A percentile compares a stretch with the other conserved stretches of the same genome.
Evolutionary conservation across 2,113 vertebrate genomes (phyloP).

Genomic region (Todiramphus saurophagus): DNA sequence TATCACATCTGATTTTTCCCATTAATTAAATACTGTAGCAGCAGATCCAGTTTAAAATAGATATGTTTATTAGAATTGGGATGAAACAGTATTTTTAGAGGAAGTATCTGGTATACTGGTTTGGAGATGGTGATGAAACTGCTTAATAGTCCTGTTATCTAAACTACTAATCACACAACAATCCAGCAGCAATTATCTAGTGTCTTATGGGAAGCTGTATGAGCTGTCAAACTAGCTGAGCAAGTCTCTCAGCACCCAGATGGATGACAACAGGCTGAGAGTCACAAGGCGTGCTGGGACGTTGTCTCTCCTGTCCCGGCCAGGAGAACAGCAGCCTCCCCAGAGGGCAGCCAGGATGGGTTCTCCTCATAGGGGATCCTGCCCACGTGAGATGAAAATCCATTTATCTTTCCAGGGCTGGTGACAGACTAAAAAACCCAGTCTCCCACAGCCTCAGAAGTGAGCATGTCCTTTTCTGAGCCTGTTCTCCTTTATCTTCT

Average conservation of each 20-base stretch:
- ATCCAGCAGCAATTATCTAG: slow-evolving; percentile 47
- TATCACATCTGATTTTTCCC: neutral
- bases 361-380: neutral
- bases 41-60: neutral
- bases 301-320: neutral
- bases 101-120: slow-evolving; percentile 32
- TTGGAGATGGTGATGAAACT: slow-evolving; percentile 28
- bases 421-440: neutral
- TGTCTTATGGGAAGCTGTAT: slow-evolving; percentile 16
- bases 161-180: slow-evolving; percentile 25
- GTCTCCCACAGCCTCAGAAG: neutral
- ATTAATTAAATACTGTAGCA: neutral
- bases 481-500: neutral
- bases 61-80: neutral
- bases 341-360: neutral
- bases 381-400: neutral
- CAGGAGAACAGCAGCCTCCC: neutral
- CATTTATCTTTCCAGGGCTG: neutral
- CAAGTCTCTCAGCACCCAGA: neutral
- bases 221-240: slow-evolving; percentile 9
- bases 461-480: neutral
- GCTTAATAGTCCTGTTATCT: slow-evolving; percentile 59
- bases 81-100: neutral
- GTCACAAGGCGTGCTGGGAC: neutral
- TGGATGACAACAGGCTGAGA: neutral